Percentiles rank a stretch among this genome's conserved stretches.
Conservation (phyloP, 2,888 invertebrate genomes). For the Laspeyria flexula region DNA sequence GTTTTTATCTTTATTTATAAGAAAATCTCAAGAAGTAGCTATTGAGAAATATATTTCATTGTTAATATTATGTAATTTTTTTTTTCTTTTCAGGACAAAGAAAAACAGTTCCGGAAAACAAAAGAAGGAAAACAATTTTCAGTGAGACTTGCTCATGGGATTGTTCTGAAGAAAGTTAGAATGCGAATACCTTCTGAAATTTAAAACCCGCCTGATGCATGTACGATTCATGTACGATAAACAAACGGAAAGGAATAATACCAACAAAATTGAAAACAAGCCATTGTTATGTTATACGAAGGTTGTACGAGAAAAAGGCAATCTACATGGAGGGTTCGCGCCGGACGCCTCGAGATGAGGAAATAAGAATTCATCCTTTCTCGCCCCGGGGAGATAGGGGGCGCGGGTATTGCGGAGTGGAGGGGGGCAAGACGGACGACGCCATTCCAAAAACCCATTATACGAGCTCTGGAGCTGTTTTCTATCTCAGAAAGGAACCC, state of each 20-base stretch:
- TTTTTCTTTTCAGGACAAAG: background rate
- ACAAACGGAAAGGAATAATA: constrained; percentile 62
- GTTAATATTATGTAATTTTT: background rate
- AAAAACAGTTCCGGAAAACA: too few relatives aligned
- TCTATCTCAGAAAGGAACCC: constrained; percentile 84
- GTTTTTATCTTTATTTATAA: too few relatives aligned
- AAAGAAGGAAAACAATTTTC: too few relatives aligned
- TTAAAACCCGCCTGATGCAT: constrained; percentile 16
- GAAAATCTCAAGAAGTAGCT: too few relatives aligned
- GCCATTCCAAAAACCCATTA: constrained; percentile 91
- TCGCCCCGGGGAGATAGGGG: constrained; percentile 67
- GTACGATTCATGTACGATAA: constrained; percentile 29
- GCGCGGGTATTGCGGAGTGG: constrained; percentile 47
- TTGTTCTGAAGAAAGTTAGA: too few relatives aligned
- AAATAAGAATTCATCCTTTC: constrained; percentile 87
- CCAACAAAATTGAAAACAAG: constrained; percentile 84
- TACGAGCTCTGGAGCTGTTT: constrained; percentile 89
- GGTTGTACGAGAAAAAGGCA: constrained; percentile 82
- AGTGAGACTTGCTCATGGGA: too few relatives aligned
- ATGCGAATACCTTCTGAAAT: too few relatives aligned
- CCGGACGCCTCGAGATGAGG: constrained; percentile 84
- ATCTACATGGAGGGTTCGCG: constrained; percentile 83
- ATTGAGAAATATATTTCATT: too few relatives aligned
- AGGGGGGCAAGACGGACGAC: constrained; percentile 87
- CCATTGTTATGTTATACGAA: constrained; percentile 84